phyloP scores from a whole-genome alignment of 2,113 vertebrate genomes.

The Hemiprocne comata region DNA sequence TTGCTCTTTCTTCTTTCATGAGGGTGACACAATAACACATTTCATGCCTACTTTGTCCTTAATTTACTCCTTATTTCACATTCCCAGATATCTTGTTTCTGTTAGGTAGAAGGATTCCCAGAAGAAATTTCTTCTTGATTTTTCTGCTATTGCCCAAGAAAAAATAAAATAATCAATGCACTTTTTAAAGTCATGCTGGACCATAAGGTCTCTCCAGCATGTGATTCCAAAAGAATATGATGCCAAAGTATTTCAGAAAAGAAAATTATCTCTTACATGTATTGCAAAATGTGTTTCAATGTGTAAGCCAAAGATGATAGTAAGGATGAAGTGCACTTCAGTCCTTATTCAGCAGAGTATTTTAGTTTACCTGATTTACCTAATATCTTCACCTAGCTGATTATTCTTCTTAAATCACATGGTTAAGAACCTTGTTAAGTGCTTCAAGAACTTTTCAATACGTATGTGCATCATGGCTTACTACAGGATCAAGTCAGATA shows the following conservation, averaged over 20 bases:
- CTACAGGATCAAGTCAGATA: background rate
- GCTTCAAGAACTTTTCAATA: background rate
- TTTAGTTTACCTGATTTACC: background rate
- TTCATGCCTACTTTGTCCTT: background rate
- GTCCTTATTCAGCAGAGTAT: background rate
- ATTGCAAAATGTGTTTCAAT: background rate
- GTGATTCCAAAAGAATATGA: background rate
- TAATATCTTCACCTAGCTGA: background rate
- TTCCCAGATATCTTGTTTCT: background rate
- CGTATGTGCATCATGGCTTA: fast-evolving
- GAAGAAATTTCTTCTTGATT: background rate
- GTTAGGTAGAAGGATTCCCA: background rate
- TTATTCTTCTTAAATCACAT: background rate
- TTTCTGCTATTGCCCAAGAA: background rate
- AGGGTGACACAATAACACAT: background rate
- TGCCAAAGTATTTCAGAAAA: background rate
- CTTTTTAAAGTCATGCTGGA: background rate
- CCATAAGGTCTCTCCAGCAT: background rate
- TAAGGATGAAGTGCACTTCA: background rate
- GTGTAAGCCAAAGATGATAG: background rate
- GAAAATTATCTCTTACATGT: background rate
- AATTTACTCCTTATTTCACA: background rate
- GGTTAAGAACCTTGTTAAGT: background rate
- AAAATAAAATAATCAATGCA: background rate
- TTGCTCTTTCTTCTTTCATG: background rate